Conservation (phyloP, 2,888 invertebrate genomes). For the Hoplodrina ambigua region DNA sequence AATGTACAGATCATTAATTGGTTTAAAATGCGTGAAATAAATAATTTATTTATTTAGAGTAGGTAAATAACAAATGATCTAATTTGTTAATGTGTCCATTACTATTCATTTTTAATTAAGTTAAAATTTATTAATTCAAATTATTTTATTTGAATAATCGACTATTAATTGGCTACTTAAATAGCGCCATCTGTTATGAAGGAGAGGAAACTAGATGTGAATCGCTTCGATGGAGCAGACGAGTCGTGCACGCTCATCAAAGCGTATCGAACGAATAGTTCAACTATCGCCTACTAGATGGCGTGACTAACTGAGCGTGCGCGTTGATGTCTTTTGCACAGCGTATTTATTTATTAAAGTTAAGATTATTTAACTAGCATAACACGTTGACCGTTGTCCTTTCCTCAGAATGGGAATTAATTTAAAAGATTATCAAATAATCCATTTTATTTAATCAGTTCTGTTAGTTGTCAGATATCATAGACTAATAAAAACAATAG, state of each 20-base stretch:
- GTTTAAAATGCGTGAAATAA: not conserved
- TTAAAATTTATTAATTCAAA: not conserved
- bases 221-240: too few relatives aligned
- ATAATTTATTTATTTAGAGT: not conserved
- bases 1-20: not conserved
- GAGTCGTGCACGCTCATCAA: not conserved
- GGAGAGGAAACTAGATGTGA: constrained; percentile 53
- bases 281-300: constrained; percentile 64
- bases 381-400: too few relatives aligned
- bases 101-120: not conserved
- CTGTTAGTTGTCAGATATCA: too few relatives aligned
- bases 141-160: too few relatives aligned
- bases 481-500: too few relatives aligned
- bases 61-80: not conserved
- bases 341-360: not conserved
- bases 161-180: not conserved
- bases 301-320: constrained; percentile 46
- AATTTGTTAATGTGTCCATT: too few relatives aligned
- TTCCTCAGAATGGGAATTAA: too few relatives aligned
- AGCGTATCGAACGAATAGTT: constrained; percentile 45
- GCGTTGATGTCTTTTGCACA: constrained; percentile 81
- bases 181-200: constrained; percentile 72
- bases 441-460: too few relatives aligned
- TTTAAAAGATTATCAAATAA: too few relatives aligned
- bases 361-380: too few relatives aligned